Conservation (phyloP, 2,113 vertebrate genomes). For the Ameiurus melas region DNA sequence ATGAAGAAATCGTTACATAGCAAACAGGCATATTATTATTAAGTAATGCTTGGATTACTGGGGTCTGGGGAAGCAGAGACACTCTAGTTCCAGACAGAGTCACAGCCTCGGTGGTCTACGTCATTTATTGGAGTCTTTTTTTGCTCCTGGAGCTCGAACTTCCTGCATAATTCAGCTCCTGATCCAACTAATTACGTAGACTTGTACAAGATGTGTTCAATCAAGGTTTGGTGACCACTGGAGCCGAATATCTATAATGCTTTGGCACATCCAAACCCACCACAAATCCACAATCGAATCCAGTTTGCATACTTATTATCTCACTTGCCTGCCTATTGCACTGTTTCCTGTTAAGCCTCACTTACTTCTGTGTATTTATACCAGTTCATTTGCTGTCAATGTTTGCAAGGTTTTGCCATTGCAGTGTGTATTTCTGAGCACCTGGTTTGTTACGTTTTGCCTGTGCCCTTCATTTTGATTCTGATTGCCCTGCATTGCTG, state of each 20-base stretch:
- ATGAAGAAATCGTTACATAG: neutral
- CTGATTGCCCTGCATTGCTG: neutral
- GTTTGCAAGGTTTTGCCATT: neutral
- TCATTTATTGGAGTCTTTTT: no score
- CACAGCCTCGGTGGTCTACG: no score
- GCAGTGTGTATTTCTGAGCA: neutral
- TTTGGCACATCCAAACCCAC: neutral
- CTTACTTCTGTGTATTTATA: neutral
- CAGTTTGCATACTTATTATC: neutral
- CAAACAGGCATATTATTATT: neutral
- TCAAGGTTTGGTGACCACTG: neutral
- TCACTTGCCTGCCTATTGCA: neutral
- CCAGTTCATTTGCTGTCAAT: neutral
- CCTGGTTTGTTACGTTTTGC: neutral
- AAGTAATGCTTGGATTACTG: neutral
- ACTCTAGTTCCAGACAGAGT: neutral
- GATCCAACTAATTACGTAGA: neutral
- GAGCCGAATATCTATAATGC: neutral
- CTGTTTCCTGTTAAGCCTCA: neutral
- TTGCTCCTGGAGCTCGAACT: neutral
- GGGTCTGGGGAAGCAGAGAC: neutral
- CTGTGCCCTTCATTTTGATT: neutral
- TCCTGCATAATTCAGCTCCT: neutral
- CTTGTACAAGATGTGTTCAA: neutral
- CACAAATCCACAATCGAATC: neutral